phyloP scores from a whole-genome alignment of 1,140 invertebrate genomes.

The Pseudomyrmex sp. region DNA sequence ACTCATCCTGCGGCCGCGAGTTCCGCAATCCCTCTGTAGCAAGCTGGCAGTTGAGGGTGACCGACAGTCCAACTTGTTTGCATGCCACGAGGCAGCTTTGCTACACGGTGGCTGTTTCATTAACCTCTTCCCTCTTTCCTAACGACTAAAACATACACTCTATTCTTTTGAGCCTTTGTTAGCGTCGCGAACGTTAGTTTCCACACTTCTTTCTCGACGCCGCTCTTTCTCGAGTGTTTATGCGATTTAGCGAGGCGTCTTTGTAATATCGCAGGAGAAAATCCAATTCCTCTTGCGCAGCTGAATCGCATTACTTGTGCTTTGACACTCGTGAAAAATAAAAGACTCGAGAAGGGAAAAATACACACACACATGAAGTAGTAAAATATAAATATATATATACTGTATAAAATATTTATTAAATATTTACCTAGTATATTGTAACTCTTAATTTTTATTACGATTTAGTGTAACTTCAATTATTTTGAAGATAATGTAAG shows the following conservation, averaged over 20 bases:
- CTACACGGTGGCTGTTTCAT: conserved; percentile 38
- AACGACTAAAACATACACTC: conserved; percentile 23
- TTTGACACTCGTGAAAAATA: neutral
- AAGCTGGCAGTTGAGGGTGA: conserved; percentile 53
- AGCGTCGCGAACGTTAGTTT: neutral
- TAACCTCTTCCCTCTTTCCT: conserved; percentile 27
- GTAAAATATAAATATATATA: neutral
- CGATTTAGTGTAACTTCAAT: neutral
- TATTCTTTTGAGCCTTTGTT: conserved; percentile 39
- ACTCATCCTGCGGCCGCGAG: conserved; percentile 40
- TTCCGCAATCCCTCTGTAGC: conserved; percentile 49
- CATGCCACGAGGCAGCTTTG: conserved; percentile 44
- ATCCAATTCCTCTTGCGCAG: neutral
- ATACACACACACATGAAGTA: neutral
- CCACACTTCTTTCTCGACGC: neutral
- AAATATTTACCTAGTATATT: neutral
- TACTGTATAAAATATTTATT: neutral
- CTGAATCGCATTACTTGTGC: no score
- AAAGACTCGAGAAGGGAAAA: neutral
- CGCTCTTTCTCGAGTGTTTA: neutral
- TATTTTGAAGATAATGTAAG: neutral
- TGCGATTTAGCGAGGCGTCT: neutral
- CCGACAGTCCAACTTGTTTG: conserved; percentile 60
- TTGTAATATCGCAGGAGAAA: neutral
- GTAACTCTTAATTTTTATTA: neutral